Conservation (phyloP, 92 coral and sea anemone species). For the Actinostola sp. region DNA sequence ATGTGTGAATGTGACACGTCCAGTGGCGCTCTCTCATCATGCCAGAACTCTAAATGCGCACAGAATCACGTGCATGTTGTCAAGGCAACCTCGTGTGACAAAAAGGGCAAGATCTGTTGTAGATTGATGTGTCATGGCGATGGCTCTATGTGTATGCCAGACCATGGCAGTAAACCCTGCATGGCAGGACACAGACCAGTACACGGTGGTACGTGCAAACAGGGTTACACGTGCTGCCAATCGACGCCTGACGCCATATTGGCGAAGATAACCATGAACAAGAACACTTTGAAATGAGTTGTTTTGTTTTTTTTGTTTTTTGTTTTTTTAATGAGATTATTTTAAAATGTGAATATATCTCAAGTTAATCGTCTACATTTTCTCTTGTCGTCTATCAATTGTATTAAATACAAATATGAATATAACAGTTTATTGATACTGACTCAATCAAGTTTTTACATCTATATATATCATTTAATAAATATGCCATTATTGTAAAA, state of each 20-base stretch:
- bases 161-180: constrained; percentile 25
- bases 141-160: constrained; percentile 59
- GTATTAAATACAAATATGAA: no score
- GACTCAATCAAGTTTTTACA: no score
- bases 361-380: no score
- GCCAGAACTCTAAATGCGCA: constrained; percentile 38
- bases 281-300: no score
- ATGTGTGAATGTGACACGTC: constrained; percentile 61
- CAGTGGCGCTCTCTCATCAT: constrained; percentile 45
- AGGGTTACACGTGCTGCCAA: constrained; percentile 53
- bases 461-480: no score
- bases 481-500: no score
- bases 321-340: no score
- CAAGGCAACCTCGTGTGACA: constrained; percentile 25
- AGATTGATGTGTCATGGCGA: constrained; percentile 51
- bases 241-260: background rate
- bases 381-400: no score
- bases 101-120: constrained; percentile 32
- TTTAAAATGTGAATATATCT: no score
- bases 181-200: constrained; percentile 31
- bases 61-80: constrained; percentile 38
- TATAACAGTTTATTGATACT: no score
- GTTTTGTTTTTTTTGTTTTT: no score
- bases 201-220: constrained; percentile 19
- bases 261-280: background rate